Conservation (phyloP, 2,888 invertebrate genomes). For the Drosophila tripunctata region DNA sequence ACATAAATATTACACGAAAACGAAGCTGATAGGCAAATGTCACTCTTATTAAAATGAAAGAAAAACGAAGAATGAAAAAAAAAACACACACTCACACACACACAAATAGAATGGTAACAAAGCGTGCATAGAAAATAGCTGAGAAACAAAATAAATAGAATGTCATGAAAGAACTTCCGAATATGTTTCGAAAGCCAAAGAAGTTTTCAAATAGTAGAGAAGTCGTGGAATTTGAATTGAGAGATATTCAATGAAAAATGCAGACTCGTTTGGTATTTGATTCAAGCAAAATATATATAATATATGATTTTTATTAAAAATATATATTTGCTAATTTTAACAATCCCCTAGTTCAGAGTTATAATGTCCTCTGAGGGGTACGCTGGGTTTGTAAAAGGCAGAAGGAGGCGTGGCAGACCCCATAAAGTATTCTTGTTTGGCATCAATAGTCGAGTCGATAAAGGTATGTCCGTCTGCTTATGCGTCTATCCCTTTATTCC, state of each 20-base stretch:
- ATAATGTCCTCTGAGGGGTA: no score
- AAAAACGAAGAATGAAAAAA: not conserved
- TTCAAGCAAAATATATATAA: not conserved
- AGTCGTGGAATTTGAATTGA: not conserved
- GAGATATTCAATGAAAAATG: not conserved
- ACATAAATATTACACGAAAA: slow-evolving; percentile 70
- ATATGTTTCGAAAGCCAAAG: slow-evolving; percentile 25
- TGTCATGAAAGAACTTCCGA: slow-evolving; percentile 61
- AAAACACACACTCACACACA: no score
- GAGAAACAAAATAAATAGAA: slow-evolving; percentile 6
- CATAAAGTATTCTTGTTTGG: no score
- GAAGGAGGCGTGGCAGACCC: no score
- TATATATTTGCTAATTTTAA: no score
- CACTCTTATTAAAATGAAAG: slow-evolving; percentile 63
- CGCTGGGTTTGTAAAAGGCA: no score
- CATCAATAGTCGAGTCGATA: no score
- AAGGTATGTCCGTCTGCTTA: no score
- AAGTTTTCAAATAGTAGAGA: not conserved
- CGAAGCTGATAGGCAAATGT: slow-evolving; percentile 70
- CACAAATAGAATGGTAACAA: slow-evolving; percentile 32
- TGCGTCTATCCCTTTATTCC: no score
- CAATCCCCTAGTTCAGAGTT: no score
- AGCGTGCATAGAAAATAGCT: slow-evolving; percentile 32
- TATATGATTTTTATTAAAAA: no score
- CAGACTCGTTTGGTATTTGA: not conserved